Evolutionary conservation across 1,140 invertebrate species (phyloP), one percentile per base, ranked within the genome.

Genomic region (Daktulosphaira vitifoliae): DNA sequence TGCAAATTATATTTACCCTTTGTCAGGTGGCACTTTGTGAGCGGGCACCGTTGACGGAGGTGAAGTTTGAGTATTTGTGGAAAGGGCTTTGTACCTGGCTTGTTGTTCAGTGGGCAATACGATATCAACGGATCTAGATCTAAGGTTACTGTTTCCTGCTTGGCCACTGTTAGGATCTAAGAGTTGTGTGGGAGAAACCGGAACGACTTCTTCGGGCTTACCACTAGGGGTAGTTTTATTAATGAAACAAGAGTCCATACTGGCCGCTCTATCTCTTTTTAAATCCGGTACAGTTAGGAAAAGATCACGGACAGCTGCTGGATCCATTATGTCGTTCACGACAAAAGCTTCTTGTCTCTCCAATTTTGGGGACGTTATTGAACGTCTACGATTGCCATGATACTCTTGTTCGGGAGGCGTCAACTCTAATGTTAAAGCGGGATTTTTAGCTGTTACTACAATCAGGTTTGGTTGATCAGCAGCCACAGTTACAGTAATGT

Each of bases 81-180:
- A 69, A 13, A 89, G 76, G 6, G 90, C 88, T 66, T 89, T 89
- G 73, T 92, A 92, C 54, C 87, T 78, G 2, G 86, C 84, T 71
- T 90, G 86, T 69, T 88, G 84, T 50, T 89, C 87, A 1, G 90
- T 93, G 1, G 91, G 90, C 64, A 95, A 76, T 13, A 89, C 89
- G 66, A 94, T 92, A 74, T 95, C 90, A 44, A 94, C 90, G 26
- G 89, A 92, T 65, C 89, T 82, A 4, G 90, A 93, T n/a, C 91
- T 79, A 3, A 84, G 79, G 7, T 81, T 80, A 44, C 82, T 79
- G 67, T 82, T 82, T 23, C 23, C 46, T 11, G 64, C 42, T 0
- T 52, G 54, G 4, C 54, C 67, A 8, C 68, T 51, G n/a, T 70
- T 70, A 11, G 71, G 70, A 37, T 72, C 69, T 59, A 72, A 48